A percentile compares a stretch with the other conserved stretches of the same genome.
These are phyloP conservation scores for Phortica variegata DNA, from an alignment of 1,140 invertebrate species.

Conservation along the genomic window DNA sequence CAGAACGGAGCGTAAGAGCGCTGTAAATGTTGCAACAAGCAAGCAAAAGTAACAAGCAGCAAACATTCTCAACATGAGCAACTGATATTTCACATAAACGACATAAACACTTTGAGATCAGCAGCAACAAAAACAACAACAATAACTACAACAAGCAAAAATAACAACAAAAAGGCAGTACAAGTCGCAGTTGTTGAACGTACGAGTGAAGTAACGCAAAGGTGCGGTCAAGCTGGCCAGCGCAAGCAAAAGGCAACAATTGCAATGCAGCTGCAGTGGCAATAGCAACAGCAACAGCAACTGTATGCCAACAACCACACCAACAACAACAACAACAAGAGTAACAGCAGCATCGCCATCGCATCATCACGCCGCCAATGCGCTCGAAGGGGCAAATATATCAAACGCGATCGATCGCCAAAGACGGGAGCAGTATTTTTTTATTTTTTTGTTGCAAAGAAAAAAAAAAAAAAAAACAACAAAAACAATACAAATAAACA, in stretches of 20 bases:
- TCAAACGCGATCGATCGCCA: slow-evolving; percentile 55
- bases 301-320: slow-evolving; percentile 8
- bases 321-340: slow-evolving; percentile 13
- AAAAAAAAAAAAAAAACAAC: not conserved
- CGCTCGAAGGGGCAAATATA: slow-evolving; percentile 50
- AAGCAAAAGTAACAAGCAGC: slow-evolving; percentile 42
- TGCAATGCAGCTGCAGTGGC: slow-evolving; percentile 7
- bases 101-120: slow-evolving; percentile 41
- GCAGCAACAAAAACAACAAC: not conserved
- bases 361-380: not conserved
- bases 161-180: too few relatives aligned
- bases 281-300: slow-evolving; percentile 25
- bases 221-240: too few relatives aligned
- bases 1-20: too few relatives aligned
- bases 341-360: not conserved
- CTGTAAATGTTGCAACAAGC: too few relatives aligned
- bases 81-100: slow-evolving; percentile 55
- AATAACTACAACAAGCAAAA: not conserved
- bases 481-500: too few relatives aligned
- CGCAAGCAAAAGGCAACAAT: too few relatives aligned
- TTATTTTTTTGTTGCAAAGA: slow-evolving; percentile 8
- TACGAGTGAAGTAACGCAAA: too few relatives aligned
- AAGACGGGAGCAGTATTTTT: slow-evolving; percentile 40
- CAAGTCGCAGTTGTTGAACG: too few relatives aligned
- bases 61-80: slow-evolving; percentile 53